Evolutionary conservation across 2,888 invertebrate species (phyloP), one percentile per base, ranked within the genome.

Genomic region (Torymus aiolomorphi): DNA sequence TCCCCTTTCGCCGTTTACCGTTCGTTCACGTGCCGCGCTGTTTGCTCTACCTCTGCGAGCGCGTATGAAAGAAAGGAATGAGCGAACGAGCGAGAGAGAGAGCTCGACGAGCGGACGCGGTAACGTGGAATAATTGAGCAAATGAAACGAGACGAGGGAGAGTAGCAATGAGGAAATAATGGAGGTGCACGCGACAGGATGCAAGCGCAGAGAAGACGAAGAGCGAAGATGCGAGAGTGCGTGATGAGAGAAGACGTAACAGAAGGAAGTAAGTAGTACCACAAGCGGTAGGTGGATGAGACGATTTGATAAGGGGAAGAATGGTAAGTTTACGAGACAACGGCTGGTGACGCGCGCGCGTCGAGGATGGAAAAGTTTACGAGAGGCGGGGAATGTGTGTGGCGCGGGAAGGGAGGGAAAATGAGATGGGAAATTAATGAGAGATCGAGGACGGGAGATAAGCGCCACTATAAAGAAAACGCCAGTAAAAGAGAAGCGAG

Each of bases 81-180:
- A 51, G 42, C 16, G 42, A 59, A 49, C 13, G 59, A 59, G 61
- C 11, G 69, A 57, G 31, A 70, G 42, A 31, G 65, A 8, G 49
- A 65, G 54, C 13, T 67, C 8, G 16, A 59, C 42, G 16, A 18
- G 49, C 42, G 16, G 13, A 42, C 42, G 42, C 42, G 70, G 49
- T 31, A 74, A 56, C 16, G 56, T 56, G 54, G 63, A 49, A 65
- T 24, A 42, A 74, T 65, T 56, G 73, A 56, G 49, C n/a, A 65
- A 73, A 54, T 73, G 73, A 73, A 63, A 73, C 51, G 63, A 42
- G 54, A 63, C 73, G 73, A 42, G 56, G 65, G 63, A 65, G 65
- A 74, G 73, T 8, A 56, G 56, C 63, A 65, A 65, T 74, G 65
- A 74, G 63, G 42, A 74, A 74, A 63, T 74, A 74, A 74, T 52